phyloP scores from a whole-genome alignment of 1,140 invertebrate genomes.

The Brachionus asplanchnoidis region DNA sequence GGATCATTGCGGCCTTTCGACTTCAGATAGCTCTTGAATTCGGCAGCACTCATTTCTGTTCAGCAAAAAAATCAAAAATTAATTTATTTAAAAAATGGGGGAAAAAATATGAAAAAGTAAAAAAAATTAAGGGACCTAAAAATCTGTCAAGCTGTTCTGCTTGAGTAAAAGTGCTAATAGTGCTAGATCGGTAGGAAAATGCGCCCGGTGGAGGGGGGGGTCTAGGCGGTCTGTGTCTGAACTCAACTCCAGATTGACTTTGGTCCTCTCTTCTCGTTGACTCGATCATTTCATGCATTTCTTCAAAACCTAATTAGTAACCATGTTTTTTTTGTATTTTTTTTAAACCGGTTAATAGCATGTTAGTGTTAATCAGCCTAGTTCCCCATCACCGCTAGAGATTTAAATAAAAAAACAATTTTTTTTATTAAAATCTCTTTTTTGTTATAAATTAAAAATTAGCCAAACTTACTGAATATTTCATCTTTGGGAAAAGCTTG shows the following conservation, averaged over 20 bases:
- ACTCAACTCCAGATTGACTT: background rate
- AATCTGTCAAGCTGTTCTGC: constrained; percentile 7
- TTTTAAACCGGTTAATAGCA: background rate
- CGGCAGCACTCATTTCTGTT: constrained; percentile 41
- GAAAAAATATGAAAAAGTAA: background rate
- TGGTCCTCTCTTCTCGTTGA: background rate
- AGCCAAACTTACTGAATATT: background rate
- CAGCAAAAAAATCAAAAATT: background rate
- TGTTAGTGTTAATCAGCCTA: background rate
- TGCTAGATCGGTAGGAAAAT: background rate
- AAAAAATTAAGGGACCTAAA: background rate
- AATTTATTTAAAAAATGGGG: background rate
- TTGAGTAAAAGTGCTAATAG: background rate
- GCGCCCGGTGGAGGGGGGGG: background rate
- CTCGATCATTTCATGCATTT: background rate
- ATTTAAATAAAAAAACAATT: background rate
- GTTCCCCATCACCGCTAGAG: background rate
- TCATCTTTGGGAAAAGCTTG: constrained; percentile 16
- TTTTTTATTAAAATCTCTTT: background rate
- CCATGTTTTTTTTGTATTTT: background rate
- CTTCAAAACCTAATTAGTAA: background rate
- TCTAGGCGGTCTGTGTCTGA: background rate
- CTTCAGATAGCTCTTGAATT: constrained; percentile 39
- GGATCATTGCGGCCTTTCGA: constrained; percentile 35
- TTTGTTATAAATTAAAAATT: background rate